phyloP scores from a whole-genome alignment of 2,888 invertebrate genomes.

The Melieria omissa region DNA sequence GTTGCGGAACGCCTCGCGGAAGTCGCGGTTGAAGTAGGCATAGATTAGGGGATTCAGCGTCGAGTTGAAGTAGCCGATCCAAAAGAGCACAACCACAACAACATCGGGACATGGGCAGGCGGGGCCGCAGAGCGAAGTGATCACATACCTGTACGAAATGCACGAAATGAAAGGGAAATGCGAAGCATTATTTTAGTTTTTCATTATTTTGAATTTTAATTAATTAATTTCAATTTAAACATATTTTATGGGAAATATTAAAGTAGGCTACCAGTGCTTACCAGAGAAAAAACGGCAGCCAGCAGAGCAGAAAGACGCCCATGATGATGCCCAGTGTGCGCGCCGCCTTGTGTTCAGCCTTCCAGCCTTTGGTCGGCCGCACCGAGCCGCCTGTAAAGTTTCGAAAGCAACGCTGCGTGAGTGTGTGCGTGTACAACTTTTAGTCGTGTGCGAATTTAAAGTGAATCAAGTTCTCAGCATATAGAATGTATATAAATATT shows the following conservation, averaged over 20 bases:
- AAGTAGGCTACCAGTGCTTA: conserved; percentile 68
- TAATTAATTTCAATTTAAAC: not conserved
- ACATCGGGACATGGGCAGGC: conserved; percentile 87
- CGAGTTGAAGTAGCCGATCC: conserved; percentile 98
- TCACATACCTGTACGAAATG: conserved; percentile 77
- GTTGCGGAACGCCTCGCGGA: conserved; percentile 95
- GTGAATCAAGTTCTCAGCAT: not conserved
- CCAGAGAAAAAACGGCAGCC: conserved; percentile 97
- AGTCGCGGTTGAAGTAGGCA: conserved; percentile 96
- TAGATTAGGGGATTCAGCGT: conserved; percentile 95
- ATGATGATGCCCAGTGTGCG: conserved; percentile 96
- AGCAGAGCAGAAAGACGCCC: conserved; percentile 94
- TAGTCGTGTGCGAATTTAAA: not conserved
- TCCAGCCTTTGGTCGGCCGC: conserved; percentile 83
- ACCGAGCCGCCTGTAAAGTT: conserved; percentile 68
- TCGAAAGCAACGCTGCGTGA: conserved; percentile 27
- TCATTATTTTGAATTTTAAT: conserved; percentile 18
- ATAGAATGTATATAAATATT: not conserved
- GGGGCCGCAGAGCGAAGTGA: conserved; percentile 83
- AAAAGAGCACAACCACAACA: conserved; percentile 91
- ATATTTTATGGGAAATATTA: not conserved
- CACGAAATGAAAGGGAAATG: not conserved
- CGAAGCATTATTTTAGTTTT: not conserved
- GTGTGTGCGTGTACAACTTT: not conserved
- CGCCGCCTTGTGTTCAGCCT: conserved; percentile 92